Percentiles rank a stretch among this genome's conserved stretches.
Conservation (phyloP, 53 echinoderm and acorn worm genomes). For the Holothuria scabra region DNA sequence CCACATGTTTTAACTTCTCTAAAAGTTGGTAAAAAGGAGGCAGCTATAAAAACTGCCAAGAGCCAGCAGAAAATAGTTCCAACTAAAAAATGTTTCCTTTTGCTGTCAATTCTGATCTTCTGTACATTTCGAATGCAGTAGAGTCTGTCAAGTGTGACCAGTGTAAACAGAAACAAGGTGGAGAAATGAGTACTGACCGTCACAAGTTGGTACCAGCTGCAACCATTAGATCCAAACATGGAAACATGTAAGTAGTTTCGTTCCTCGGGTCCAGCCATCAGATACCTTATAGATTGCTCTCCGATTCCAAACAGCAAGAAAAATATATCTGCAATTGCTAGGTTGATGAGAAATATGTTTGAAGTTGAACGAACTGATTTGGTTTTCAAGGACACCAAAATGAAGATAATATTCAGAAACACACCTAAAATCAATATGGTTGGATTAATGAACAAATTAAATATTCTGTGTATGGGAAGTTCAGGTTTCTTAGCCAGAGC, state of each 20-base stretch:
- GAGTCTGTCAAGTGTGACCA: slow-evolving; percentile 22
- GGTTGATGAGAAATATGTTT: slow-evolving; percentile 15
- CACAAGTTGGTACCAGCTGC: slow-evolving; percentile 9
- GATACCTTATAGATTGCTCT: not conserved
- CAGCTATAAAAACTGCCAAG: not conserved
- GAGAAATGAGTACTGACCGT: slow-evolving; percentile 35
- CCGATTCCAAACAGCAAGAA: slow-evolving; percentile 26
- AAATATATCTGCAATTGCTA: slow-evolving; percentile 22
- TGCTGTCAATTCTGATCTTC: not conserved
- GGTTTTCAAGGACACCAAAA: slow-evolving; percentile 16
- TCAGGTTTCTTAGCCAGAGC: not conserved
- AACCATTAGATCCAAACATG: slow-evolving; percentile 33
- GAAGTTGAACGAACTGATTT: slow-evolving; percentile 19
- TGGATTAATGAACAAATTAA: slow-evolving; percentile 2
- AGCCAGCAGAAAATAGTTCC: slow-evolving; percentile 12
- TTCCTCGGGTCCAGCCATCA: not conserved
- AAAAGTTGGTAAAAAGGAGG: not conserved
- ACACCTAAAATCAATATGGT: slow-evolving; percentile 10
- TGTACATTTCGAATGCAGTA: slow-evolving; percentile 15
- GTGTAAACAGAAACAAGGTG: slow-evolving; percentile 6
- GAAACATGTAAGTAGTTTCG: slow-evolving; percentile 2
- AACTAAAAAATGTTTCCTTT: slow-evolving; percentile 3
- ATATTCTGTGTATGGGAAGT: slow-evolving; percentile 3
- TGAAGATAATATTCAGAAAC: slow-evolving; percentile 8
- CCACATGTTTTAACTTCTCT: not conserved